Conservation (phyloP, 2,888 invertebrate genomes). For the Dilophus febrilis region DNA sequence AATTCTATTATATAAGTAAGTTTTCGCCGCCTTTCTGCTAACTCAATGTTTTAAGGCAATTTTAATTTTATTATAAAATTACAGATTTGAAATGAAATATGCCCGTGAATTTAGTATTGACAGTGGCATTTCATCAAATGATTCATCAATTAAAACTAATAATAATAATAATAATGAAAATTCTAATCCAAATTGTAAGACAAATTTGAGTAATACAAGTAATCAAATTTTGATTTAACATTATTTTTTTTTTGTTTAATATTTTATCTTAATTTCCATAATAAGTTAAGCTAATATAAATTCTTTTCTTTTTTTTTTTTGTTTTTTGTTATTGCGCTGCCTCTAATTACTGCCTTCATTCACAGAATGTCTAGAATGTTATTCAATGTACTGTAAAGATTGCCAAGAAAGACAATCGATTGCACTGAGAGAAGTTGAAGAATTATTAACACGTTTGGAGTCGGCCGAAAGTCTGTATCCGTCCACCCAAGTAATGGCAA, state of each 20-base stretch:
- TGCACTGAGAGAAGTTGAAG: slow-evolving; percentile 57
- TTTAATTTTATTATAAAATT: slow-evolving; percentile 3
- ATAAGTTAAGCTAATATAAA: neutral
- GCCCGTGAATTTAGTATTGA: slow-evolving; percentile 22
- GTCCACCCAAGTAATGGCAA: slow-evolving; percentile 61
- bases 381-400: slow-evolving; percentile 50
- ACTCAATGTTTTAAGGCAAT: slow-evolving; percentile 3
- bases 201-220: too few relatives aligned
- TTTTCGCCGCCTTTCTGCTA: neutral
- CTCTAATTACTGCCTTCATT: too few relatives aligned
- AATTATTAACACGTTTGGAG: slow-evolving; percentile 54
- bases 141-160: neutral
- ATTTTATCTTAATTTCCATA: neutral
- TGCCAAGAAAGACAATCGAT: slow-evolving; percentile 56
- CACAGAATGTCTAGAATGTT: slow-evolving; percentile 43
- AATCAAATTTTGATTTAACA: too few relatives aligned
- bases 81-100: slow-evolving; percentile 21
- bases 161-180: neutral
- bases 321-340: too few relatives aligned
- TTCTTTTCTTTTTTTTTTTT: neutral
- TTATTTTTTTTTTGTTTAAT: too few relatives aligned
- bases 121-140: slow-evolving; percentile 17
- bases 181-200: too few relatives aligned
- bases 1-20: slow-evolving; percentile 56
- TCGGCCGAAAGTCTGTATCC: slow-evolving; percentile 68